These are phyloP conservation scores for Chloropsis cyanopogon DNA, from an alignment of 2,113 vertebrate species.

Conservation along the genomic window DNA sequence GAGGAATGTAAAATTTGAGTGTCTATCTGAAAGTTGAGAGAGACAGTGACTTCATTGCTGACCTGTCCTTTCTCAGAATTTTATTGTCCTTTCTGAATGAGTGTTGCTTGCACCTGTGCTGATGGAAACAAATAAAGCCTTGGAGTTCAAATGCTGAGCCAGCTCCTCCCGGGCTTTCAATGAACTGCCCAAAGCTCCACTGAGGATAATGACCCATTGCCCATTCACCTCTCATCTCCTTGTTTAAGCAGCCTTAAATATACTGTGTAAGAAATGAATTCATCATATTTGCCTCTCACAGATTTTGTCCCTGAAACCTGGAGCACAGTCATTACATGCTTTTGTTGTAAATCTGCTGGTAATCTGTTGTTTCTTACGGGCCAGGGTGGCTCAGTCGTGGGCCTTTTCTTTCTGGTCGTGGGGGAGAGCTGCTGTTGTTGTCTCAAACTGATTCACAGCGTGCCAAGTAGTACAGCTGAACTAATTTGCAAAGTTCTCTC, in stretches of 20 bases:
- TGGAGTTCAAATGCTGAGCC: neutral
- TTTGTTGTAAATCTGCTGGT: neutral
- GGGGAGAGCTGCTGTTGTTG: neutral
- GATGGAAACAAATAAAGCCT: neutral
- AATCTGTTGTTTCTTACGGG: neutral
- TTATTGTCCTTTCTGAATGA: neutral
- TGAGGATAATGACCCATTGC: neutral
- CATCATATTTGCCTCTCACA: neutral
- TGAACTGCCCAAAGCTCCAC: neutral
- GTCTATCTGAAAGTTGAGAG: neutral
- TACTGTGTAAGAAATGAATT: neutral
- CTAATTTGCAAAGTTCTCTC: neutral
- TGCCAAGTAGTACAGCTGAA: conserved; percentile 26
- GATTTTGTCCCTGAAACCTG: neutral
- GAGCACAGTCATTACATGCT: neutral
- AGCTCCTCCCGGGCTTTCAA: neutral
- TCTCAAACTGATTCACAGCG: neutral
- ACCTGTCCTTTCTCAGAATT: neutral
- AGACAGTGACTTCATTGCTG: neutral
- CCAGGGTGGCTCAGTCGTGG: neutral
- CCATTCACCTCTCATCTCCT: neutral
- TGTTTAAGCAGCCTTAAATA: neutral
- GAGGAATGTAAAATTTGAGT: neutral
- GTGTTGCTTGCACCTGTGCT: neutral
- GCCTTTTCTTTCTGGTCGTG: neutral